Percentiles rank a stretch among this genome's conserved stretches.
Conservation (phyloP, 2,888 invertebrate genomes). For the Cryptocephalus moraei region DNA sequence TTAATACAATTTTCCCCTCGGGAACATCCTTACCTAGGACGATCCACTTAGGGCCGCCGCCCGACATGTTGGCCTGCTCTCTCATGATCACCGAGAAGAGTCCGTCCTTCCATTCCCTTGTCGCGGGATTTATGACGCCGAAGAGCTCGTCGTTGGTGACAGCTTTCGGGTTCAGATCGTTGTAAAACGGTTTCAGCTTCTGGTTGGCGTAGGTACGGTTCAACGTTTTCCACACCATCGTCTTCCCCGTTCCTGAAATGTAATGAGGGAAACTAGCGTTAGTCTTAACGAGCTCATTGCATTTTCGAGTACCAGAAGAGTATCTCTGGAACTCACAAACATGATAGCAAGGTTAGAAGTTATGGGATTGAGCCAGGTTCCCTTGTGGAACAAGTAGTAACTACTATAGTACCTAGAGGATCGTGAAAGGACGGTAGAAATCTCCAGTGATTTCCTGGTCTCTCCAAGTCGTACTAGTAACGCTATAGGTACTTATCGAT, state of each 20-base stretch:
- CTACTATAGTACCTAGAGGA: too few species aligned
- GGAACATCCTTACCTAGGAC: slow-evolving; percentile 10
- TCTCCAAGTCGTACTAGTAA: too few species aligned
- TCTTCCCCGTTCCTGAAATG: slow-evolving; percentile 84
- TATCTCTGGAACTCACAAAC: too few species aligned
- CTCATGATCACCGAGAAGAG: slow-evolving; percentile 87
- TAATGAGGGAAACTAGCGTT: background rate
- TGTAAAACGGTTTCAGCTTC: slow-evolving; percentile 71
- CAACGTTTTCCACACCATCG: slow-evolving; percentile 87
- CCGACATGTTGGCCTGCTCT: slow-evolving; percentile 82
- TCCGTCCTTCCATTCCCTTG: slow-evolving; percentile 52
- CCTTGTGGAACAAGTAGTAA: too few species aligned
- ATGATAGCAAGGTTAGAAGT: too few species aligned
- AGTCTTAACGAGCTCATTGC: too few species aligned
- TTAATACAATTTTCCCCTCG: too few species aligned
- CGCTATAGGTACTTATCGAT: too few species aligned
- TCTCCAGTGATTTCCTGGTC: too few species aligned
- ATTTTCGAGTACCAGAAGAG: too few species aligned
- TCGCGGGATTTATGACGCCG: slow-evolving; percentile 87
- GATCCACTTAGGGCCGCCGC: slow-evolving; percentile 87
- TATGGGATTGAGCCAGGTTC: too few species aligned
- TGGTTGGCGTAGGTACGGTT: slow-evolving; percentile 73
- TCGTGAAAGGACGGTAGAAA: too few species aligned
- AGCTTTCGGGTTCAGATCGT: slow-evolving; percentile 92
- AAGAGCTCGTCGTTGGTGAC: slow-evolving; percentile 93